phyloP scores from a whole-genome alignment of 92 coral and sea anemone species.

The Metridium senile region DNA sequence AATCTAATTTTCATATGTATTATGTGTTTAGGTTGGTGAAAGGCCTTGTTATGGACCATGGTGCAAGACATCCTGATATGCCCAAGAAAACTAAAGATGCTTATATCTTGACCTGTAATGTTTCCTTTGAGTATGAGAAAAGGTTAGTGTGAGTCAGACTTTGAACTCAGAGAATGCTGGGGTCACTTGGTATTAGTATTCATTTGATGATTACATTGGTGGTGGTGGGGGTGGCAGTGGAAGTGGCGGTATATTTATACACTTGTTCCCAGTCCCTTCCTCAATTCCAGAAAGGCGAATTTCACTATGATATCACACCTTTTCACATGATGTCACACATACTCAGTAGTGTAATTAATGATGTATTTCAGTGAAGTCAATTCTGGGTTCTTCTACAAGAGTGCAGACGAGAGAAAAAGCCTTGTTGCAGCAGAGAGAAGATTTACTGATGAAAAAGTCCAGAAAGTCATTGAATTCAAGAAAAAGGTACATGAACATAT shows the following conservation, averaged over 20 bases:
- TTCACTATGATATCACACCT: too few species aligned
- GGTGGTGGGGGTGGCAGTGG: too few species aligned
- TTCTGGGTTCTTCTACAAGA: conserved; percentile 96
- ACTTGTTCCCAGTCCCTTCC: too few species aligned
- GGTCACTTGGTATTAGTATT: too few species aligned
- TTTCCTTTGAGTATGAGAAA: conserved; percentile 97
- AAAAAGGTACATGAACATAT: conserved; percentile 65
- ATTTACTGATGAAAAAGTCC: conserved; percentile 95
- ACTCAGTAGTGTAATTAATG: too few species aligned
- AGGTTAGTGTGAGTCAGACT: conserved; percentile 44
- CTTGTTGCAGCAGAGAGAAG: conserved; percentile 96
- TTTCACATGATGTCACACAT: too few species aligned
- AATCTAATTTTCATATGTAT: too few species aligned
- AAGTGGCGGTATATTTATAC: too few species aligned
- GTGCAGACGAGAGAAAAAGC: conserved; percentile 89
- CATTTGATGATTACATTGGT: too few species aligned
- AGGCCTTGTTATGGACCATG: conserved; percentile 98
- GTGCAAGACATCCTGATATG: conserved; percentile 98
- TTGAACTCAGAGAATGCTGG: not conserved
- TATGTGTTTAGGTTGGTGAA: conserved; percentile 89
- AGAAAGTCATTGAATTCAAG: conserved; percentile 90
- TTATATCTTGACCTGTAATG: conserved; percentile 93
- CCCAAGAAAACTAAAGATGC: conserved; percentile 84
- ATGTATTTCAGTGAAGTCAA: conserved; percentile 77
- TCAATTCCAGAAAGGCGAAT: too few species aligned